Percentiles rank a stretch among this genome's conserved stretches.
Conservation (phyloP, 2,113 vertebrate genomes). For the Kryptolebias marmoratus region DNA sequence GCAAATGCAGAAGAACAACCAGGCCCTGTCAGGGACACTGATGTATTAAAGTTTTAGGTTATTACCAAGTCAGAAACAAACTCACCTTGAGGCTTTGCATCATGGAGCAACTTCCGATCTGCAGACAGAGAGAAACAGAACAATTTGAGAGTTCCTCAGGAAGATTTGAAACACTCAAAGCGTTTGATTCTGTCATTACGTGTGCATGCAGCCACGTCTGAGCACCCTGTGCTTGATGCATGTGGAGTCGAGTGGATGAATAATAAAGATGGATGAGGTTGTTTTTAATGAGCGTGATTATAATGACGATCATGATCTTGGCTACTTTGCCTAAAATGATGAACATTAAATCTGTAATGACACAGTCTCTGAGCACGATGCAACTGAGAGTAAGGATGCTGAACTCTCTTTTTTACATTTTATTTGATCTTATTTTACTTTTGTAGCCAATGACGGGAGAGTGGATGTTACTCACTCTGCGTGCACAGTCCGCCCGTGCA, state of each 20-base stretch:
- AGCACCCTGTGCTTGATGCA: slow-evolving; percentile 12
- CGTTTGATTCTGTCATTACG: slow-evolving; percentile 10
- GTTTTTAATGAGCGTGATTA: slow-evolving; percentile 53
- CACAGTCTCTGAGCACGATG: slow-evolving; percentile 33
- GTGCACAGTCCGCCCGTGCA: slow-evolving; percentile 97
- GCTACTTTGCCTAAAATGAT: slow-evolving; percentile 38
- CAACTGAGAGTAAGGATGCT: slow-evolving; percentile 28
- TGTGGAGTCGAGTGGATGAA: slow-evolving; percentile 25
- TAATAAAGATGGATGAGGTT: slow-evolving; percentile 54
- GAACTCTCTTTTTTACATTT: slow-evolving; percentile 1
- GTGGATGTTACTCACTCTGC: slow-evolving; percentile 82
- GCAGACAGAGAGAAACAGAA: slow-evolving; percentile 78
- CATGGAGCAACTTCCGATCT: slow-evolving; percentile 94
- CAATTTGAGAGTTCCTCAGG: slow-evolving; percentile 45
- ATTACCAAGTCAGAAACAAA: slow-evolving; percentile 38
- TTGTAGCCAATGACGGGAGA: background rate
- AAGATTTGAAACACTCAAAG: background rate
- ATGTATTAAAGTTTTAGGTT: background rate
- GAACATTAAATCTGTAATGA: slow-evolving; percentile 51
- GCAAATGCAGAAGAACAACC: background rate
- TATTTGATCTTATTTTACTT: background rate
- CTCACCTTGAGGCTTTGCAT: slow-evolving; percentile 94
- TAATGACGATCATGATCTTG: slow-evolving; percentile 38
- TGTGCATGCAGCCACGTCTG: slow-evolving; percentile 20
- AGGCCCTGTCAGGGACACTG: background rate